These are phyloP conservation scores for Addax nasomaculatus DNA, from an alignment of 2,113 vertebrate species.

Conservation along the genomic window DNA sequence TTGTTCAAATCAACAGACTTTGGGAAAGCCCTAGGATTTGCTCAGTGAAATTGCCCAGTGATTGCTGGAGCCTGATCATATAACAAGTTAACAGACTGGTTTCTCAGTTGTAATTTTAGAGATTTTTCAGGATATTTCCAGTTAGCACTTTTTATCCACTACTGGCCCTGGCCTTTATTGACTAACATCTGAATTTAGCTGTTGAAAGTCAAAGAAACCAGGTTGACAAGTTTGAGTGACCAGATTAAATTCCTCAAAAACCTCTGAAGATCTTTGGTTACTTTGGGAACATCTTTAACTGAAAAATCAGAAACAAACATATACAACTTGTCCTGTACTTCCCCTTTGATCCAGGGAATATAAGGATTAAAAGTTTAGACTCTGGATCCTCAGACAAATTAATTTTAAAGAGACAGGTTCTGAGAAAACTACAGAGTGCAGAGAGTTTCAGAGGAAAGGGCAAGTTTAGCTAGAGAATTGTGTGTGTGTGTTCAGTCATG, in stretches of 20 bases:
- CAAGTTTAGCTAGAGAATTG: background rate
- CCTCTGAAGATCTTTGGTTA: background rate
- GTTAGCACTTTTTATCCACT: background rate
- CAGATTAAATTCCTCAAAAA: background rate
- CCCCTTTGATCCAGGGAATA: background rate
- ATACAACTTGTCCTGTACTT: background rate
- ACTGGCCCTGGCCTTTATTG: background rate
- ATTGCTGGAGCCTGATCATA: background rate
- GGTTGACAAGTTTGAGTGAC: background rate
- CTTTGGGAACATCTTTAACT: background rate
- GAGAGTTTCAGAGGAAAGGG: background rate
- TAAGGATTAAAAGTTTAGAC: background rate
- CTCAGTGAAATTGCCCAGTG: background rate
- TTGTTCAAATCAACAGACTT: background rate
- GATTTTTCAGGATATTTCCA: background rate
- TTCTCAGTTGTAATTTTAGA: background rate
- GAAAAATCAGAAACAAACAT: background rate
- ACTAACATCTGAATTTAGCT: background rate
- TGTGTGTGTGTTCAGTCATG: accelerated
- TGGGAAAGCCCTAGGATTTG: background rate
- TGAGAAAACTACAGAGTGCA: background rate
- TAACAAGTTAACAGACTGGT: background rate
- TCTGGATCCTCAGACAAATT: background rate
- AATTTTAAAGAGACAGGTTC: background rate
- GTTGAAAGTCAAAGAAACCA: background rate